phyloP scores from a whole-genome alignment of 2,888 invertebrate species.

The Idaea straminata region DNA sequence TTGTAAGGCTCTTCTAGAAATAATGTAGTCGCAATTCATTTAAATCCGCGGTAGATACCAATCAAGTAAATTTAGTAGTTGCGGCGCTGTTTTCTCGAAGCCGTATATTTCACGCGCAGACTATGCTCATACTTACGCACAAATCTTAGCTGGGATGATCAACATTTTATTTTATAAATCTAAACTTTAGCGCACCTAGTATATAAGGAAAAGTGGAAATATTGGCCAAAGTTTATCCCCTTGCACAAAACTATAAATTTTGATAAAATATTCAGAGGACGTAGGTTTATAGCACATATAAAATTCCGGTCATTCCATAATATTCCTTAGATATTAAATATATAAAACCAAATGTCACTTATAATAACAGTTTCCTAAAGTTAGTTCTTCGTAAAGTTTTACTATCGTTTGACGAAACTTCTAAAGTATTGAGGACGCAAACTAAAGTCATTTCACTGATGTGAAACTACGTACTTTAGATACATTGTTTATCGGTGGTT shows the following conservation, averaged over 20 bases:
- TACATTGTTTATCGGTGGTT: neutral
- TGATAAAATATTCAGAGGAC: neutral
- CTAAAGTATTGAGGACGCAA: neutral
- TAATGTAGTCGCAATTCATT: neutral
- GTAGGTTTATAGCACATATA: neutral
- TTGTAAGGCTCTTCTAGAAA: slow-evolving; percentile 12
- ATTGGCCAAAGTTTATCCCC: neutral
- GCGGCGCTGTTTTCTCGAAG: slow-evolving; percentile 37
- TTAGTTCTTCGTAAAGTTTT: slow-evolving; percentile 13
- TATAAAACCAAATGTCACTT: slow-evolving; percentile 6
- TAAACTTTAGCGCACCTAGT: no score
- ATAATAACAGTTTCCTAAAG: slow-evolving; percentile 17
- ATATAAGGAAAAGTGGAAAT: neutral
- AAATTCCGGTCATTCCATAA: slow-evolving; percentile 7
- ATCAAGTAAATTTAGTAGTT: slow-evolving; percentile 58
- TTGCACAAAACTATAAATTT: neutral
- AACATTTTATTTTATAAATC: slow-evolving; percentile 36
- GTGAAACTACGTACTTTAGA: neutral
- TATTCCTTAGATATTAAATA: slow-evolving; percentile 1
- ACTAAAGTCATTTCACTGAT: neutral
- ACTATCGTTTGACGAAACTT: slow-evolving; percentile 5
- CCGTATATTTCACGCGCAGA: slow-evolving; percentile 53
- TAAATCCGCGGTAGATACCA: slow-evolving; percentile 62
- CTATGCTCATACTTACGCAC: slow-evolving; percentile 55
- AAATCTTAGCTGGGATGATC: slow-evolving; percentile 43